Conservation (phyloP, 2,797 vertebrate species). For the Pseudotriccus pelzelni region DNA sequence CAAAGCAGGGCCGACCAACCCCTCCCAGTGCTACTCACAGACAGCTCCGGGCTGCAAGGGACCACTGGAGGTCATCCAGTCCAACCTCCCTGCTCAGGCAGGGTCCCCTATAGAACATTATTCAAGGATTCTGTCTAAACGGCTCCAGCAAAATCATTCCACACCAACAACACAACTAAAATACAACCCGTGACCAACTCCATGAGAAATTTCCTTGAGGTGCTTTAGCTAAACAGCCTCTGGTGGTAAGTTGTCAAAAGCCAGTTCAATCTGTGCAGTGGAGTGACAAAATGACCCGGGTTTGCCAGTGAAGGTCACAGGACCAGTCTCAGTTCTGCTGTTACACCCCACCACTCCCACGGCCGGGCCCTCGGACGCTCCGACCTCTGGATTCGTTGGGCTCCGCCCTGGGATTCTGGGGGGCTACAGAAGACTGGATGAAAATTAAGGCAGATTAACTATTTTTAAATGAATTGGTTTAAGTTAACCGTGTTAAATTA, state of each 20-base stretch:
- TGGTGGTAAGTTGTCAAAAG: background rate
- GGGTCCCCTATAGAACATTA: accelerated
- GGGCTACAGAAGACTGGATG: background rate
- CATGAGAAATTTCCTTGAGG: background rate
- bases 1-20: background rate
- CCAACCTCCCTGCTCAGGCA: background rate
- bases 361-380: accelerated
- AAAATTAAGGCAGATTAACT: background rate
- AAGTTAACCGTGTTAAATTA: background rate
- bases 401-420: accelerated
- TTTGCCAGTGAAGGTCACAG: accelerated
- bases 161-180: background rate
- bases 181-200: background rate
- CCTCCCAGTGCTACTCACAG: accelerated
- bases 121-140: background rate
- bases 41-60: background rate
- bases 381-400: background rate
- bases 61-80: background rate
- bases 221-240: background rate
- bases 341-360: background rate
- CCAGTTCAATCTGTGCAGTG: background rate
- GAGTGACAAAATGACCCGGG: background rate
- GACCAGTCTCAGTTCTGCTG: background rate
- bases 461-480: background rate
- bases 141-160: background rate